These are phyloP conservation scores for Psilopogon haemacephalus DNA, from an alignment of 2,113 vertebrate species.

Conservation along the genomic window DNA sequence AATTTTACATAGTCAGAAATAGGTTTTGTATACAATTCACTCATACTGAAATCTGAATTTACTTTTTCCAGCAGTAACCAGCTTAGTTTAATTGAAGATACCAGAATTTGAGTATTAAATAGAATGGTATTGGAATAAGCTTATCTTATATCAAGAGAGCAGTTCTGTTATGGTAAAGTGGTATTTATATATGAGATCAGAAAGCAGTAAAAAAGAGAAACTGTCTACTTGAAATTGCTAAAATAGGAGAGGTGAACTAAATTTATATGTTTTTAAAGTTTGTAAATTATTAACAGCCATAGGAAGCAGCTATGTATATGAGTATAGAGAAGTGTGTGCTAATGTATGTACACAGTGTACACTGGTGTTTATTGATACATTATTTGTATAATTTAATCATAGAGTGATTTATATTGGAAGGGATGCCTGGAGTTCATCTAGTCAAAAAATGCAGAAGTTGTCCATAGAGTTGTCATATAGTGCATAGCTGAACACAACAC, in stretches of 20 bases:
- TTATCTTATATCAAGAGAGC: slow-evolving; percentile 5
- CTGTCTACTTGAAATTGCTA: background rate
- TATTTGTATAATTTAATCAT: background rate
- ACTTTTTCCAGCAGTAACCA: background rate
- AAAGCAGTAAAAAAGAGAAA: background rate
- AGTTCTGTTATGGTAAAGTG: background rate
- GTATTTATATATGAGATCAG: background rate
- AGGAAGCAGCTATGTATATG: background rate
- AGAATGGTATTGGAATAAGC: background rate
- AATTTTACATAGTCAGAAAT: background rate
- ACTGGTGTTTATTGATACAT: background rate
- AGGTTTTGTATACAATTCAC: background rate
- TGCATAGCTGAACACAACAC: background rate
- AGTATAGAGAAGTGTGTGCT: background rate
- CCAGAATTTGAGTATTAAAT: background rate
- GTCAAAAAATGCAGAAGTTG: background rate
- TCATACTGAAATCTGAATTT: background rate
- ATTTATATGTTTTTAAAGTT: background rate
- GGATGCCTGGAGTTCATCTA: background rate
- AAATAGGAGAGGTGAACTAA: background rate
- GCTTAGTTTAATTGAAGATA: background rate
- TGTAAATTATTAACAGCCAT: background rate
- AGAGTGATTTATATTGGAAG: background rate
- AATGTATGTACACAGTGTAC: background rate
- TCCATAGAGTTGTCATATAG: background rate